A percentile compares a stretch with the other conserved stretches of the same genome.
Evolutionary conservation across 2,888 invertebrate genomes (phyloP).

Genomic region (Caenorhabditis sp.): DNA sequence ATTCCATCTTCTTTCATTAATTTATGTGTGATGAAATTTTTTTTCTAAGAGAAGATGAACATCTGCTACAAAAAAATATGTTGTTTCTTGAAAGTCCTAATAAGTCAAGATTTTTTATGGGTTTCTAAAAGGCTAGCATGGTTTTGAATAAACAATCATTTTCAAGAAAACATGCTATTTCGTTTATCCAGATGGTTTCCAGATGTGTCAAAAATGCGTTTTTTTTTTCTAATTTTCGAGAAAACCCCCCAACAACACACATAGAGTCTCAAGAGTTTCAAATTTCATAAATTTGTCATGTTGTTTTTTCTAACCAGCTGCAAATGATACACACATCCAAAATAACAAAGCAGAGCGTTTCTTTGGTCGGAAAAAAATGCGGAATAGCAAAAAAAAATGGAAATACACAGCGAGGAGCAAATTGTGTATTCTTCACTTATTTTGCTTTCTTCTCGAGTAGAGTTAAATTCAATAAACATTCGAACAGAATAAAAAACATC

Average conservation of each 20-base stretch:
- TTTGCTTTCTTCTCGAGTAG: neutral
- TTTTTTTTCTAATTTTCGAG: too few species aligned
- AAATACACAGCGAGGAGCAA: neutral
- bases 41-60: neutral
- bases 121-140: too few species aligned
- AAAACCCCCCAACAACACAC: neutral
- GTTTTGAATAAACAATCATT: too few species aligned
- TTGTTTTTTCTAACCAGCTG: neutral
- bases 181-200: too few species aligned
- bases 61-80: neutral
- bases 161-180: too few species aligned
- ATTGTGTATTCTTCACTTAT: too few species aligned
- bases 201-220: too few species aligned
- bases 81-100: too few species aligned
- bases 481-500: neutral
- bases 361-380: neutral
- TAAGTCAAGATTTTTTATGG: too few species aligned
- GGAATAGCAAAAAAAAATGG: neutral
- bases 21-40: neutral
- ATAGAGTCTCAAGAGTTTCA: neutral
- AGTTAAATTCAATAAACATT: slow-evolving; percentile 1
- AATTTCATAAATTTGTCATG: neutral
- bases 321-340: too few species aligned
- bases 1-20: neutral
- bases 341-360: neutral